Conservation (phyloP, 2,113 vertebrate genomes). For the Egretta garzetta region DNA sequence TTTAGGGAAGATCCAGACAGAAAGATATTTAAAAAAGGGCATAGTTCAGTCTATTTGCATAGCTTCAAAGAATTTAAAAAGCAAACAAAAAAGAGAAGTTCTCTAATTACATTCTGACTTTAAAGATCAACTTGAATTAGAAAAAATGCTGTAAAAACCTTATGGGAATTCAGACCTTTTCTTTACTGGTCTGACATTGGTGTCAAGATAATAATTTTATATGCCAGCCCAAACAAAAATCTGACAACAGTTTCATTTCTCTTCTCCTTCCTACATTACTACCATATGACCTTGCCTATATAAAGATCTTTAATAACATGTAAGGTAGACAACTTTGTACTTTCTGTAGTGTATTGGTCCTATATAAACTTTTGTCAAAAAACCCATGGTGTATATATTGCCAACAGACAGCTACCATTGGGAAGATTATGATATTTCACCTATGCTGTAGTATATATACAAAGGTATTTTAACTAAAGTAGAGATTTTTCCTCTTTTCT, state of each 20-base stretch:
- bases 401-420: not conserved
- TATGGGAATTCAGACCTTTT: not conserved
- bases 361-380: not conserved
- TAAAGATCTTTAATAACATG: not conserved
- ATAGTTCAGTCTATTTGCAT: not conserved
- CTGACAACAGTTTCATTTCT: not conserved
- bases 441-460: not conserved
- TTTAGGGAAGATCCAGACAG: not conserved
- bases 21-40: not conserved
- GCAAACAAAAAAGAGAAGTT: not conserved
- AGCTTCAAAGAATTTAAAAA: not conserved
- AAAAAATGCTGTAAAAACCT: not conserved
- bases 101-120: not conserved
- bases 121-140: not conserved
- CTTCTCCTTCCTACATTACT: not conserved
- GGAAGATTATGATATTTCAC: not conserved
- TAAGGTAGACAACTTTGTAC: not conserved
- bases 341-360: not conserved
- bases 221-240: not conserved
- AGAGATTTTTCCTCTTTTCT: not conserved
- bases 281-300: not conserved
- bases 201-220: not conserved
- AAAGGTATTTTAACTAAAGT: not conserved
- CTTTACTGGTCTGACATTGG: not conserved
- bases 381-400: rapidly evolving